Evolutionary conservation across 2,888 invertebrate species (phyloP).

Genomic region (Pyrgus malvae): DNA sequence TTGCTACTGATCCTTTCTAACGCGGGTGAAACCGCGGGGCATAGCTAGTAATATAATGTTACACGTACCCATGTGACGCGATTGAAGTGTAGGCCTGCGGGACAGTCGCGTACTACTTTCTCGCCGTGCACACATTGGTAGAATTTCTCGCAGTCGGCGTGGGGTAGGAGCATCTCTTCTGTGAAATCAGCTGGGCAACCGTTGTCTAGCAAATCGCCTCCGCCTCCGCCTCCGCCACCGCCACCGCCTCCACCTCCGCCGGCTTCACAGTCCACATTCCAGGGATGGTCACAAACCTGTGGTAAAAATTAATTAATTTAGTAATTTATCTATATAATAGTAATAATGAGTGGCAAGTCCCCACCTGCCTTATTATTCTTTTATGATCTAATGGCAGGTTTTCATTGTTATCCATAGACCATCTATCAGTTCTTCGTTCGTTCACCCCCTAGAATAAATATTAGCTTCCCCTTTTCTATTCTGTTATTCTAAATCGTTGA

Average conservation of each 20-base stretch:
- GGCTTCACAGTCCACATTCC: conserved; percentile 14
- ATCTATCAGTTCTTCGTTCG: too few species aligned
- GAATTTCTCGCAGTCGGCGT: conserved; percentile 44
- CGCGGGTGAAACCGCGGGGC: too few species aligned
- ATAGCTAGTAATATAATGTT: too few species aligned
- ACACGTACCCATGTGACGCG: conserved; percentile 30
- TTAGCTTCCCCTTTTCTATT: too few species aligned
- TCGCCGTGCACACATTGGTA: conserved; percentile 45
- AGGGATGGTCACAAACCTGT: conserved; percentile 23
- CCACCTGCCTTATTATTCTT: too few species aligned
- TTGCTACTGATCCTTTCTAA: too few species aligned
- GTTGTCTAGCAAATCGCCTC: conserved; percentile 31
- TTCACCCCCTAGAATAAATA: too few species aligned
- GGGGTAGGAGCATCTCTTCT: conserved; percentile 41
- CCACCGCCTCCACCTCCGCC: conserved; percentile 19
- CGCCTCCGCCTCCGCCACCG: conserved; percentile 23
- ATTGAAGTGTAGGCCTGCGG: conserved; percentile 40
- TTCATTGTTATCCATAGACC: too few species aligned
- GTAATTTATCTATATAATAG: too few species aligned
- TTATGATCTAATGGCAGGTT: too few species aligned
- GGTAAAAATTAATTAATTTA: neutral
- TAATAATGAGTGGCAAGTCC: too few species aligned
- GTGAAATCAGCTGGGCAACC: conserved; percentile 43
- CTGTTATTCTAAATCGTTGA: too few species aligned
- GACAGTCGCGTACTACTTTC: conserved; percentile 33